Conservation (phyloP, 1,140 invertebrate genomes). For the Lerema accius region DNA sequence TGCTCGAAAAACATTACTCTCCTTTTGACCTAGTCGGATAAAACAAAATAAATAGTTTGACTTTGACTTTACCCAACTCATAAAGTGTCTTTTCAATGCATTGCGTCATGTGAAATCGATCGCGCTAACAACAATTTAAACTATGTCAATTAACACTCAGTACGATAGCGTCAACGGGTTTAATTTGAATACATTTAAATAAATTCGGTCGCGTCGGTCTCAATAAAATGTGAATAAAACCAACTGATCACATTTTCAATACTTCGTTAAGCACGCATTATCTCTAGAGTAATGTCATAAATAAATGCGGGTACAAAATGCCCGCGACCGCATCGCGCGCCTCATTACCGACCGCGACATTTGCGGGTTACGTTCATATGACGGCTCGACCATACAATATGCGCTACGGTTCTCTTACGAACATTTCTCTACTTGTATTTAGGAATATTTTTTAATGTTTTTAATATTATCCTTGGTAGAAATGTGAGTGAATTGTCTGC, state of each 20-base stretch:
- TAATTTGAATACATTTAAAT: slow-evolving; percentile 26
- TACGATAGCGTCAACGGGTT: neutral
- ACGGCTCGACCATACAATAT: neutral
- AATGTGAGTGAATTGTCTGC: too few relatives aligned
- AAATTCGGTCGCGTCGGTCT: slow-evolving; percentile 19
- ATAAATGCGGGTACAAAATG: slow-evolving; percentile 17
- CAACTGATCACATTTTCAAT: slow-evolving; percentile 29
- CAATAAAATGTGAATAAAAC: slow-evolving; percentile 23
- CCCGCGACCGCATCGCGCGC: slow-evolving; percentile 21
- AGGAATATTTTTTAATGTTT: too few relatives aligned
- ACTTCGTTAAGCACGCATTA: slow-evolving; percentile 32
- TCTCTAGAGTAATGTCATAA: slow-evolving; percentile 28
- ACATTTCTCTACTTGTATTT: too few relatives aligned
- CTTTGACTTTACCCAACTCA: too few relatives aligned
- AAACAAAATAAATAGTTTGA: too few relatives aligned
- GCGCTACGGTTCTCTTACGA: neutral
- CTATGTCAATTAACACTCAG: neutral
- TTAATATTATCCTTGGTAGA: too few relatives aligned
- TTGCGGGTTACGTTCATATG: slow-evolving; percentile 16
- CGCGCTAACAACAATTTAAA: neutral
- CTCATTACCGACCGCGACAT: slow-evolving; percentile 26
- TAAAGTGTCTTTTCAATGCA: too few relatives aligned
- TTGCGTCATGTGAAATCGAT: neutral
- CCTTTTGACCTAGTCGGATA: too few relatives aligned
- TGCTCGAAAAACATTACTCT: too few relatives aligned